Evolutionary conservation across 2,113 vertebrate genomes (phyloP).

Genomic region (Dendrocopos noguchii): DNA sequence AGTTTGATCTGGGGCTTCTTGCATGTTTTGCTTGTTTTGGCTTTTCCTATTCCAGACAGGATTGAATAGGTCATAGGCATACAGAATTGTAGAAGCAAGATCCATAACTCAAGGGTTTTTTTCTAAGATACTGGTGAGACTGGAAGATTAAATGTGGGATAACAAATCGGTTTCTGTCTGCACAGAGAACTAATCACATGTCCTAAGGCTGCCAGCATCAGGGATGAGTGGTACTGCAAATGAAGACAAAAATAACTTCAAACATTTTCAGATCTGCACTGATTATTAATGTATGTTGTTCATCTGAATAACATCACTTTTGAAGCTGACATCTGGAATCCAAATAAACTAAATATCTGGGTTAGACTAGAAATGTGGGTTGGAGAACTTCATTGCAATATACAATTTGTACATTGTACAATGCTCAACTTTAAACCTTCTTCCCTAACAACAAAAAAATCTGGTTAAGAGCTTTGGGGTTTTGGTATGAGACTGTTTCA

Average conservation of each 20-base stretch:
- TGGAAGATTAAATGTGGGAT: not conserved
- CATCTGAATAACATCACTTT: not conserved
- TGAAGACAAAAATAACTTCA: slow-evolving; percentile 52
- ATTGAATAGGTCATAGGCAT: fast-evolving
- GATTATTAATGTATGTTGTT: slow-evolving; percentile 46
- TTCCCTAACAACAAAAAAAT: not conserved
- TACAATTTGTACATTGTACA: not conserved
- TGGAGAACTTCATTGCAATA: not conserved
- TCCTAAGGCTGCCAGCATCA: slow-evolving; percentile 19
- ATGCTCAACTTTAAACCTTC: not conserved
- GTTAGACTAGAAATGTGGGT: not conserved
- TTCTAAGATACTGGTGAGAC: not conserved
- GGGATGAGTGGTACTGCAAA: not conserved
- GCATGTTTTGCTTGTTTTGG: too few relatives aligned
- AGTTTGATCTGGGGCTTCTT: not conserved
- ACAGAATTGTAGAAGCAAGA: not conserved
- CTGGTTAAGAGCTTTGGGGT: not conserved
- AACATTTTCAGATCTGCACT: slow-evolving; percentile 1
- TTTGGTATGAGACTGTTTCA: not conserved
- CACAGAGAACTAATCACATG: not conserved
- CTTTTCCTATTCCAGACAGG: not conserved
- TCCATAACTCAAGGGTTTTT: not conserved
- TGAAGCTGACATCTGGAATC: not conserved
- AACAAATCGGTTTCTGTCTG: not conserved
- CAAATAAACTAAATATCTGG: slow-evolving; percentile 10